Base-by-base conservation (phyloP, 2,888 invertebrate genomes). In the Ormyrus thymus region DNA sequence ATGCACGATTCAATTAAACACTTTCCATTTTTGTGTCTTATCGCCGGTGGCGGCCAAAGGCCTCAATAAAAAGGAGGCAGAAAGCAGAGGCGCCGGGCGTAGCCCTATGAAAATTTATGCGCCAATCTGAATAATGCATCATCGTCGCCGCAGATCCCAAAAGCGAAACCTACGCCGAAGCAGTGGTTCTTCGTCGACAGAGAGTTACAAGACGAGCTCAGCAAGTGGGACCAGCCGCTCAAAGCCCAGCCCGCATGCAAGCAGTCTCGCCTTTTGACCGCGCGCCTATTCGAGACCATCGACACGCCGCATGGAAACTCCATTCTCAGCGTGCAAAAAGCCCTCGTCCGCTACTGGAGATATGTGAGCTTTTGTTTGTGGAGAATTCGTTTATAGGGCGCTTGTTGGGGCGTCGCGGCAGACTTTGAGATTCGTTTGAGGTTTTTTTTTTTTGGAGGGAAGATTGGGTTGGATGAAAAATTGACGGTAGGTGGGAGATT, bases 261-360 rank as follows among this genome's bases (percentile, higher is more conserved):
- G 48, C 70, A 48, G 8, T 48, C 48, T 7, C 51, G 61, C 10
- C 68, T 74, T 68, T 71, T 81, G 15, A 79, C 48, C 7, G 77
- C 77, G 1, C 53, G 79, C 5, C 58, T 81, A 0, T 51, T 79
- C 50, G 61, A 74, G 72, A 15, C 56, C 13, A 78, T 79, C 45
- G 58, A 53, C 15, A n/a, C 11, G 7, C 15, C 45, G 6, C 55
- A 5, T 7, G 72, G 70, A 50, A 73, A 79, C 11, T 62, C 61
- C 11, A 45, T 81, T 6, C 61, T 70, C n/a, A 73, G 45, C 61
- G 29, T 77, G 51, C 76, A 79, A 66, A 71, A 50, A 51, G 79
- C 79, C 7, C 50, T 79, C 7, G n/a, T 64, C 11, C n/a, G 46
- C 13, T 81, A 81, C 13, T 79, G 81, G 79, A 65, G 48, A 29